These are phyloP conservation scores for Staurois parvus DNA, from an alignment of 2,797 vertebrate species.

Conservation along the genomic window DNA sequence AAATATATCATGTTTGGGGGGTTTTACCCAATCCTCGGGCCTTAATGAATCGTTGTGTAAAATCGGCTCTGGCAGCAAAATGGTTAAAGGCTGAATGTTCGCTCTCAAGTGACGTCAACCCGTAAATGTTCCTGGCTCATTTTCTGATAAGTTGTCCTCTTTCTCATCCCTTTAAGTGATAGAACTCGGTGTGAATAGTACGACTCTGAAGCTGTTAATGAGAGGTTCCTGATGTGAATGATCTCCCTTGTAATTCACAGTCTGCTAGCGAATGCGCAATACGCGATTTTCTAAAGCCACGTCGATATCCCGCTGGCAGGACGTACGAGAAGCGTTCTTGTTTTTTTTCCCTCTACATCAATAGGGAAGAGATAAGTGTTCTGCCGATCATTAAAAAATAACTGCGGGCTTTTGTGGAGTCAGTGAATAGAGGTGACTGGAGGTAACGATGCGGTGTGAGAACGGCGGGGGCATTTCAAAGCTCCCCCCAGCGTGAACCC, in stretches of 20 bases:
- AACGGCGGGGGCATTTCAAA: background rate
- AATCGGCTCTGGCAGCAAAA: no score
- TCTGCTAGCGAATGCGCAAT: background rate
- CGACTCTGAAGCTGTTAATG: no score
- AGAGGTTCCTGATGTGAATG: background rate
- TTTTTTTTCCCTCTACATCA: background rate
- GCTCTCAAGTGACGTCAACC: no score
- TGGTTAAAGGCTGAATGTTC: no score
- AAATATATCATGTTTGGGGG: no score
- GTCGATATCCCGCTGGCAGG: background rate
- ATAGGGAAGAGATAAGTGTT: slow-evolving; percentile 15
- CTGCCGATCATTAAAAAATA: slow-evolving; percentile 18
- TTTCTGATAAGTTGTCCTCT: no score
- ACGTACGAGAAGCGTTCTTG: background rate
- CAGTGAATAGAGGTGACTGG: background rate
- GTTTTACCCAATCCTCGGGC: no score
- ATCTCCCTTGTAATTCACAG: background rate
- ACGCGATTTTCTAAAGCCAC: slow-evolving; percentile 9
- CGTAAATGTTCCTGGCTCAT: no score
- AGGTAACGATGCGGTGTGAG: background rate
- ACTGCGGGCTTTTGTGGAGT: background rate
- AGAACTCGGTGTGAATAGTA: no score
- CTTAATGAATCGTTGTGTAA: no score
- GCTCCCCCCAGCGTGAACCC: background rate
- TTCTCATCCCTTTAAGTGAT: no score